A percentile compares a stretch with the other conserved stretches of the same genome.
These are phyloP conservation scores for Kryptolebias marmoratus DNA, from an alignment of 2,113 vertebrate species.

Conservation along the genomic window DNA sequence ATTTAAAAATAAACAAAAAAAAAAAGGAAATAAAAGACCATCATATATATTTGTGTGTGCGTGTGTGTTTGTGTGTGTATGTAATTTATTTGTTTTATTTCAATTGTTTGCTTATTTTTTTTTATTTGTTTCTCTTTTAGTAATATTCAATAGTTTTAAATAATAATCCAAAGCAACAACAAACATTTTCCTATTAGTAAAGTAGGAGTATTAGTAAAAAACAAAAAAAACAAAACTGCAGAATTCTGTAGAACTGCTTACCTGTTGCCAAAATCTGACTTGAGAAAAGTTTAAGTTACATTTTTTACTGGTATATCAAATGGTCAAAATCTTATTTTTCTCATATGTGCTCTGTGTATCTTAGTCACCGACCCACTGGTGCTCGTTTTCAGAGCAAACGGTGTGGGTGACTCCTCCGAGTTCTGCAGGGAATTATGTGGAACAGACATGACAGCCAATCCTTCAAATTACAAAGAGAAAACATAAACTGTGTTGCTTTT, in stretches of 20 bases:
- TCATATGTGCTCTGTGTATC: not conserved
- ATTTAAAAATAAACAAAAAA: not conserved
- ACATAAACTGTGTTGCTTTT: slow-evolving; percentile 35
- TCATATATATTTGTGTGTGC: too few species aligned
- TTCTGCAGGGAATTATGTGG: slow-evolving; percentile 28
- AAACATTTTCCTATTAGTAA: slow-evolving; percentile 6
- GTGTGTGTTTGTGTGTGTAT: too few species aligned
- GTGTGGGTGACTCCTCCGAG: slow-evolving; percentile 2
- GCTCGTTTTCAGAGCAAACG: slow-evolving; percentile 27
- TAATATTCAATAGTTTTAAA: not conserved
- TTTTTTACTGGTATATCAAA: slow-evolving; percentile 28
- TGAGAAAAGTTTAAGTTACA: slow-evolving; percentile 2
- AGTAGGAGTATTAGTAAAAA: slow-evolving; percentile 18
- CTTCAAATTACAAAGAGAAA: slow-evolving; percentile 47
- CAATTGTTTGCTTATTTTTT: not conserved
- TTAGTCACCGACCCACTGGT: slow-evolving; percentile 9
- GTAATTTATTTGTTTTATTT: too few species aligned
- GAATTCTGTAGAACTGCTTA: slow-evolving; percentile 15
- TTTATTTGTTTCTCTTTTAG: not conserved
- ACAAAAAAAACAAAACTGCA: not conserved
- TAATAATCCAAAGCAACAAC: not conserved
- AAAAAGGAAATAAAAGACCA: too few species aligned
- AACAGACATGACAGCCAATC: slow-evolving; percentile 46
- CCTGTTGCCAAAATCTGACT: not conserved
- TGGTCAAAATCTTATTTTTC: slow-evolving; percentile 33